Evolutionary conservation across 2,113 vertebrate species (phyloP).

Genomic region (Siphamia tubifer): DNA sequence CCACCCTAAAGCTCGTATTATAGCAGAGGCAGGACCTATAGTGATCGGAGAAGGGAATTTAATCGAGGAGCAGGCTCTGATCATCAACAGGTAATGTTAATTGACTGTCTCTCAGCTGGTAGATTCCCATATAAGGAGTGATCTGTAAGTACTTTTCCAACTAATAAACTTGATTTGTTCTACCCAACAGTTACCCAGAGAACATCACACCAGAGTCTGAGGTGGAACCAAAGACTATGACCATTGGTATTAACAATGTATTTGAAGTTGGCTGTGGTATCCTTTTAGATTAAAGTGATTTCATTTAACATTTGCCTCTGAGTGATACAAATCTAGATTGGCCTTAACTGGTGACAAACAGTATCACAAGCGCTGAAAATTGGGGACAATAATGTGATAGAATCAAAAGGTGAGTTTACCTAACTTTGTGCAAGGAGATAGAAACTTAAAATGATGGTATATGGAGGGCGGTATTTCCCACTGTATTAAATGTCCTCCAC

Average conservation of each 20-base stretch:
- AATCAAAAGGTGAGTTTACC: constrained; percentile 96
- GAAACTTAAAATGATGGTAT: too few species aligned
- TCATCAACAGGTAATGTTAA: constrained; percentile 89
- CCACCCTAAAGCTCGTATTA: constrained; percentile 95
- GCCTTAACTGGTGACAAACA: constrained; percentile 53
- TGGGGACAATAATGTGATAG: constrained; percentile 97
- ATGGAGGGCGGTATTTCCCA: too few species aligned
- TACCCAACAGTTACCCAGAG: constrained; percentile 85
- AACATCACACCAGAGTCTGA: constrained; percentile 89
- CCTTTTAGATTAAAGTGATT: constrained; percentile 64
- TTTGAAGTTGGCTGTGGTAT: constrained; percentile 99
- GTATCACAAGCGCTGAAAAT: constrained; percentile 97
- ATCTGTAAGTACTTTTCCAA: too few species aligned
- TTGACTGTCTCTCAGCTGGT: background rate
- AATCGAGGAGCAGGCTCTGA: constrained; percentile 96
- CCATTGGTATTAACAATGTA: constrained; percentile 95
- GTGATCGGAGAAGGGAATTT: constrained; percentile 96
- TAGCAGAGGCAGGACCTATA: constrained; percentile 95
- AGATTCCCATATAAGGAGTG: too few species aligned
- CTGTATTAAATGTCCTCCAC: background rate
- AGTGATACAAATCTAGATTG: background rate
- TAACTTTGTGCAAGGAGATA: too few species aligned
- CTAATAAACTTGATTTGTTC: too few species aligned
- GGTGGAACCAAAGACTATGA: constrained; percentile 92
- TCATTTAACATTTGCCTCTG: background rate